Percentiles rank a stretch among this genome's conserved stretches.
Evolutionary conservation across 2,113 vertebrate species (phyloP).

Genomic region (Addax nasomaculatus): DNA sequence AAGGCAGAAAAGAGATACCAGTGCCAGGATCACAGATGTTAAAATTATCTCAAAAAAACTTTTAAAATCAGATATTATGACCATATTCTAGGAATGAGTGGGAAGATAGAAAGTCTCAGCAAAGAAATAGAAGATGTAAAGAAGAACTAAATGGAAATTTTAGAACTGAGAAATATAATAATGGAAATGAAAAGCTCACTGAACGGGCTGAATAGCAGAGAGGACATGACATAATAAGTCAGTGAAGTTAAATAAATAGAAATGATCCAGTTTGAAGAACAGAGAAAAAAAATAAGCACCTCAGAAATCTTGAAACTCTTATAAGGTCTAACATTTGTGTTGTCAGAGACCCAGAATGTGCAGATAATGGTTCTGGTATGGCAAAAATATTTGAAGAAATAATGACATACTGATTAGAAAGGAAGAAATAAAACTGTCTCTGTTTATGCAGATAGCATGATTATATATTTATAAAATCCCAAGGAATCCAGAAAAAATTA

Average conservation of each 20-base stretch:
- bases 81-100: not conserved
- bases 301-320: not conserved
- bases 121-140: constrained; percentile 36
- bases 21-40: not conserved
- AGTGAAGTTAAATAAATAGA: not conserved
- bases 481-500: not conserved
- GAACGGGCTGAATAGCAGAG: not conserved
- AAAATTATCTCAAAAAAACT: constrained; percentile 16
- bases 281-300: not conserved
- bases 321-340: constrained; percentile 27
- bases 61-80: constrained; percentile 24
- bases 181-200: constrained; percentile 3
- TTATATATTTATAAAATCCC: not conserved
- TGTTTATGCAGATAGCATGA: not conserved
- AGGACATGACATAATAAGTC: not conserved
- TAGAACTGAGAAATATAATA: not conserved
- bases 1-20: not conserved
- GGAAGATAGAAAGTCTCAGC: constrained; percentile 17
- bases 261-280: not conserved
- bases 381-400: constrained; percentile 35
- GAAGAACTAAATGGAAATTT: constrained; percentile 1
- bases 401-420: not conserved
- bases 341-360: not conserved
- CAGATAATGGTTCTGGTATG: not conserved
- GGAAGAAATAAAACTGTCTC: not conserved